Percentiles rank a stretch among this genome's conserved stretches.
These are phyloP conservation scores for Nylanderia fulva DNA, from an alignment of 1,140 invertebrate genomes.

Conservation along the genomic window DNA sequence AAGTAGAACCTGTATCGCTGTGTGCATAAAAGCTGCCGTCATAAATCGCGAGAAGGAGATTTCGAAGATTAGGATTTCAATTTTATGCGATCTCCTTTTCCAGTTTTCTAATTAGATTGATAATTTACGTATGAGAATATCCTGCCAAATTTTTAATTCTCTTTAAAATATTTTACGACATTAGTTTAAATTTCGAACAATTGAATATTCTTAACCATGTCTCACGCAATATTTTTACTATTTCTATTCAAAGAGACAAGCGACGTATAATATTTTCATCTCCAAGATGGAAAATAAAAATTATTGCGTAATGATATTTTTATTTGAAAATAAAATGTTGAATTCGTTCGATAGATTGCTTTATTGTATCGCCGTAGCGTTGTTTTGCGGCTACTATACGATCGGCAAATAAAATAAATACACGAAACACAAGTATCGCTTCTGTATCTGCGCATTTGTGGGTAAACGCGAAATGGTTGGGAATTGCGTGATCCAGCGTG, in stretches of 20 bases:
- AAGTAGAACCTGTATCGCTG: neutral
- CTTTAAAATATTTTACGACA: neutral
- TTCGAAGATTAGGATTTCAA: neutral
- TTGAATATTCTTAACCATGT: neutral
- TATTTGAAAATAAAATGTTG: neutral
- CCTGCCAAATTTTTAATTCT: neutral
- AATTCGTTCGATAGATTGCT: slow-evolving; percentile 32
- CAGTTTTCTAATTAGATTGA: neutral
- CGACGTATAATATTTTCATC: neutral
- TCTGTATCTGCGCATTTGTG: slow-evolving; percentile 39
- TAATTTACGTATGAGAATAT: neutral
- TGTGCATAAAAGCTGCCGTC: neutral
- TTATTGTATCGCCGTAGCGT: slow-evolving; percentile 33
- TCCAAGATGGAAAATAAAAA: neutral
- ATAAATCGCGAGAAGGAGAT: neutral
- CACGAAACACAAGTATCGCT: slow-evolving; percentile 45
- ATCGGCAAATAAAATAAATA: slow-evolving; percentile 57
- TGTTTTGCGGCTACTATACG: slow-evolving; percentile 35
- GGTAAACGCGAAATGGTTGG: slow-evolving; percentile 60
- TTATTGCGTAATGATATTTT: neutral
- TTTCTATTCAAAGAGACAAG: neutral
- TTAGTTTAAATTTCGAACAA: neutral
- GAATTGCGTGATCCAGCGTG: slow-evolving; percentile 61
- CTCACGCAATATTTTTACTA: neutral
- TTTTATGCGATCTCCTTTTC: neutral